These are phyloP conservation scores for Hylia prasina DNA, from an alignment of 2,113 vertebrate species.

Conservation along the genomic window DNA sequence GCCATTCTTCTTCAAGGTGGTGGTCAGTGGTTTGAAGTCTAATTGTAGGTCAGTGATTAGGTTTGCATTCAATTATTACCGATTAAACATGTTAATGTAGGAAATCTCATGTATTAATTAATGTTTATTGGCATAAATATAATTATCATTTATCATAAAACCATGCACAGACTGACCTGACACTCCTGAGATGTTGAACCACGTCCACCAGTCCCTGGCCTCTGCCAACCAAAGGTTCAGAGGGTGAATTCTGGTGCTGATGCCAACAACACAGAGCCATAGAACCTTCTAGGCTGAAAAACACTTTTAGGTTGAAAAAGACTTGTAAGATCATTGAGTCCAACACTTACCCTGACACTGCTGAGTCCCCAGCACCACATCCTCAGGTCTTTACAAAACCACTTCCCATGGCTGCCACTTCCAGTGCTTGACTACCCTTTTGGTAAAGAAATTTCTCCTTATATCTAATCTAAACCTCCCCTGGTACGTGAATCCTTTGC, in stretches of 20 bases:
- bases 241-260: neutral
- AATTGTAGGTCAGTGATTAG: neutral
- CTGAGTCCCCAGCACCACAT: neutral
- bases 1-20: neutral
- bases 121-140: neutral
- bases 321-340: neutral
- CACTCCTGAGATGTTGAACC: neutral
- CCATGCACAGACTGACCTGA: accelerated
- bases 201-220: neutral
- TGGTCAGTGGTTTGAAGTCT: neutral
- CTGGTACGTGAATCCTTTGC: neutral
- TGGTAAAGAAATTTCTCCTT: neutral
- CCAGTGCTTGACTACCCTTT: neutral
- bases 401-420: neutral
- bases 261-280: neutral
- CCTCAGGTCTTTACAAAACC: neutral
- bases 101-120: neutral
- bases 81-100: neutral
- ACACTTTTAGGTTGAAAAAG: neutral
- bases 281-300: neutral
- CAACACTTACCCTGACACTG: neutral
- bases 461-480: neutral
- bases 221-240: neutral
- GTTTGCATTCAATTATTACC: neutral
- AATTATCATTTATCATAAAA: neutral